A percentile compares a stretch with the other conserved stretches of the same genome.
Conservation (phyloP, 2,888 invertebrate genomes). For the Drosophila macrospina region DNA sequence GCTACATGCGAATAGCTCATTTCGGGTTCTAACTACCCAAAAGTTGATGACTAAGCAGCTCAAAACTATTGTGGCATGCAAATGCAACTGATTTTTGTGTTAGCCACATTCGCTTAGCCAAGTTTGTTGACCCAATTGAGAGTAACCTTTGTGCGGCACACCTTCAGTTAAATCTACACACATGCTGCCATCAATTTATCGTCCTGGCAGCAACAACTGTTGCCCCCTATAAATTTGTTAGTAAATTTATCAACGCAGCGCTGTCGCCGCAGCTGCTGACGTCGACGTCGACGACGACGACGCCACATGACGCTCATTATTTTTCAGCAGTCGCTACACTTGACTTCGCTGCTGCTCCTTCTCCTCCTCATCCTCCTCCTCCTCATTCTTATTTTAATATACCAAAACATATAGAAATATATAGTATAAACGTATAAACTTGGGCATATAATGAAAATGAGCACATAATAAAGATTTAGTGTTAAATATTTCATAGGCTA, state of each 20-base stretch:
- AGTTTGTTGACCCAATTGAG: not conserved
- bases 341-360: slow-evolving; percentile 23
- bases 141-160: not conserved
- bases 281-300: slow-evolving; percentile 14
- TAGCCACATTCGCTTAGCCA: not conserved
- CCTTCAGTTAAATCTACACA: slow-evolving; percentile 23
- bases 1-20: slow-evolving; percentile 56
- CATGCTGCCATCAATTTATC: slow-evolving; percentile 63
- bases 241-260: slow-evolving; percentile 64
- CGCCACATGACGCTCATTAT: slow-evolving; percentile 74
- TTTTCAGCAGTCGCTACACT: slow-evolving; percentile 56
- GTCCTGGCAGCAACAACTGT: slow-evolving; percentile 66
- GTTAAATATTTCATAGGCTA: slow-evolving; percentile 67
- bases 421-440: not conserved
- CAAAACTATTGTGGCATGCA: not conserved
- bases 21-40: slow-evolving; percentile 7
- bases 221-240: slow-evolving; percentile 67
- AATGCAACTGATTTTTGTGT: not conserved
- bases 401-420: slow-evolving; percentile 2
- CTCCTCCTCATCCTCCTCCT: too few species aligned
- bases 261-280: not conserved
- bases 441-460: slow-evolving; percentile 49
- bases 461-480: slow-evolving; percentile 50
- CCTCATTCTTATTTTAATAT: too few species aligned
- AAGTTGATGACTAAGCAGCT: not conserved